Evolutionary conservation across 2,888 invertebrate species (phyloP).

Genomic region (Drosophila rubida): DNA sequence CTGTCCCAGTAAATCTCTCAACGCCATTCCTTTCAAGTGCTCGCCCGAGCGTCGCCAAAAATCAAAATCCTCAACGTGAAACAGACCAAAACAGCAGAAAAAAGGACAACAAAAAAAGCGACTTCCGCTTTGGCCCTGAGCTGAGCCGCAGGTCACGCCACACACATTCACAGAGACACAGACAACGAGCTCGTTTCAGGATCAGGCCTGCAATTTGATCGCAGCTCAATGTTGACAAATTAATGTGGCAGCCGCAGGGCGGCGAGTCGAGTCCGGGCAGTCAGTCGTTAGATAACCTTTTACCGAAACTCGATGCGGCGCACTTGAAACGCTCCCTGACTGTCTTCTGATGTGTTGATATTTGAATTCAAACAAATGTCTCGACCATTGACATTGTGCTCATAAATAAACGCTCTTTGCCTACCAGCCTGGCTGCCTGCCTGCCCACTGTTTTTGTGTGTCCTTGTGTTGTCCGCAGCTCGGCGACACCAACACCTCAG

Average conservation of each 20-base stretch:
- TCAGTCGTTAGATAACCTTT: constrained; percentile 48
- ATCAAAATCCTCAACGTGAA: constrained; percentile 19
- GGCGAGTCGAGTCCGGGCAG: constrained; percentile 18
- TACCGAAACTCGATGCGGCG: constrained; percentile 64
- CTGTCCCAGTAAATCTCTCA: constrained; percentile 36
- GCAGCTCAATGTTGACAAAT: constrained; percentile 66
- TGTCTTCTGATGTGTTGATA: constrained; percentile 70
- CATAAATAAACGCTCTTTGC: constrained; percentile 70
- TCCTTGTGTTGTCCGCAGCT: constrained; percentile 29
- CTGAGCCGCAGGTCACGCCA: constrained; percentile 59
- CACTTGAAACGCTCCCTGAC: constrained; percentile 45
- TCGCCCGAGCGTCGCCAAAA: constrained; percentile 47
- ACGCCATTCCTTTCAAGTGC: constrained; percentile 57
- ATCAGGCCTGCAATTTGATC: constrained; percentile 63
- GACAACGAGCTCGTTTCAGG: constrained; percentile 18
- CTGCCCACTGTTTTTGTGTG: constrained; percentile 19
- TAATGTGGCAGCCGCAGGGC: constrained; percentile 60
- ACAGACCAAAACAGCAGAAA: not conserved
- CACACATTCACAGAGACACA: constrained; percentile 29
- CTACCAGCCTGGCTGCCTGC: no score
- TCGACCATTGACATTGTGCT: constrained; percentile 53
- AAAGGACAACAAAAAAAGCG: constrained; percentile 29
- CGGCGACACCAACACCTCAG: constrained; percentile 46
- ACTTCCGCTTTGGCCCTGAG: constrained; percentile 64
- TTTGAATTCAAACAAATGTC: constrained; percentile 73